Evolutionary conservation across 2,113 vertebrate genomes (phyloP).

Genomic region (Callionymus lyra): DNA sequence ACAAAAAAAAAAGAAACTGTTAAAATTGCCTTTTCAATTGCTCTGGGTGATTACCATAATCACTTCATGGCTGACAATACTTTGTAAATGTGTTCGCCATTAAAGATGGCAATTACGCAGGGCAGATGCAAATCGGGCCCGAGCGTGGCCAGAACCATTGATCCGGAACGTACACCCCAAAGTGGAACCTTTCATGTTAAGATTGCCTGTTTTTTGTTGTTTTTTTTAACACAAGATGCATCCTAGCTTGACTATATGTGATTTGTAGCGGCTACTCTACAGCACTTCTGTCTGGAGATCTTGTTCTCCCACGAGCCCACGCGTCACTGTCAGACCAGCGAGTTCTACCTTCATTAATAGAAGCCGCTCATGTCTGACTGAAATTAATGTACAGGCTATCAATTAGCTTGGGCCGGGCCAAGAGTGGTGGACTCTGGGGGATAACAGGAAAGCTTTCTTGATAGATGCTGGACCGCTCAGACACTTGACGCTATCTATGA

Average conservation of each 20-base stretch:
- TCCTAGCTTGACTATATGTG: background rate
- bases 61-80: constrained; percentile 55
- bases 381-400: constrained; percentile 60
- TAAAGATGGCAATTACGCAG: constrained; percentile 60
- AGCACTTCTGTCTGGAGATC: constrained; percentile 44
- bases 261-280: constrained; percentile 23
- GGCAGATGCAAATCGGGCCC: constrained; percentile 52
- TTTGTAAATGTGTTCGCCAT: constrained; percentile 51
- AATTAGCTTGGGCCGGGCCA: constrained; percentile 50
- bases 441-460: constrained; percentile 22
- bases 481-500: constrained; percentile 5
- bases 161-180: constrained; percentile 14
- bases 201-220: background rate
- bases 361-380: constrained; percentile 56
- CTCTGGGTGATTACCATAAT: constrained; percentile 59
- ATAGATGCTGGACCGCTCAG: constrained; percentile 13
- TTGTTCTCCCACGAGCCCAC: constrained; percentile 30
- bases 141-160: constrained; percentile 15
- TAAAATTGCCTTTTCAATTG: constrained; percentile 48
- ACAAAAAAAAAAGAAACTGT: constrained; percentile 16
- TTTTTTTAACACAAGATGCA: background rate
- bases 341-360: constrained; percentile 61
- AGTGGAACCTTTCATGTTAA: no score
- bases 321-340: constrained; percentile 48
- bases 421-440: constrained; percentile 26